phyloP scores from a whole-genome alignment of 1,140 invertebrate species.

The Copidosoma floridanum region DNA sequence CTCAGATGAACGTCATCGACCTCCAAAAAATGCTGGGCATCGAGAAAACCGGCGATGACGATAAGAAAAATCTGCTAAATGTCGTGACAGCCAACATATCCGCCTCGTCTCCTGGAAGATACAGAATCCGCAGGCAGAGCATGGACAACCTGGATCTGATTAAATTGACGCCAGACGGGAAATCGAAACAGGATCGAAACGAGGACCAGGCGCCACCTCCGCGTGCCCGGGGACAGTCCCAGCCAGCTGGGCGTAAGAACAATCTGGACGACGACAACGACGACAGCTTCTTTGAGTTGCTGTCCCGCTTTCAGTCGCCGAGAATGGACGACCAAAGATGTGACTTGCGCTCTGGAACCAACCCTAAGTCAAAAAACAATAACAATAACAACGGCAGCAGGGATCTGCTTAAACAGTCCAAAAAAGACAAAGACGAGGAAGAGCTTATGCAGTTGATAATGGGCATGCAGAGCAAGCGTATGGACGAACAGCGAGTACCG shows the following conservation, averaged over 20 bases:
- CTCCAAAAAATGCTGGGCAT: slow-evolving; percentile 80
- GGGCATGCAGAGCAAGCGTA: slow-evolving; percentile 85
- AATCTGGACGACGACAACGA: slow-evolving; percentile 61
- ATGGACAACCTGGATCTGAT: slow-evolving; percentile 96
- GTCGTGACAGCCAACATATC: slow-evolving; percentile 38
- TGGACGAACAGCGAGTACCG: slow-evolving; percentile 89
- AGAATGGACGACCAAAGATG: slow-evolving; percentile 97
- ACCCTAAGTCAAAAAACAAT: too few species aligned
- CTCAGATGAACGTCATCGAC: slow-evolving; percentile 90
- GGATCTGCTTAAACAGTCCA: slow-evolving; percentile 10
- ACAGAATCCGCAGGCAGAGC: slow-evolving; percentile 80
- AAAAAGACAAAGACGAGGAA: slow-evolving; percentile 44
- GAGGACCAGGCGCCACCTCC: slow-evolving; percentile 42
- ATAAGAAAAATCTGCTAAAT: slow-evolving; percentile 28
- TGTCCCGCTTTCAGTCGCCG: slow-evolving; percentile 90
- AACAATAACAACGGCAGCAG: slow-evolving; percentile 5
- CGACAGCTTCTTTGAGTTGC: slow-evolving; percentile 94
- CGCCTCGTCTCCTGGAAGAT: slow-evolving; percentile 51
- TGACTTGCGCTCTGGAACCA: slow-evolving; percentile 65
- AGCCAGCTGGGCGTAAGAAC: slow-evolving; percentile 47
- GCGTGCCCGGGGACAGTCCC: slow-evolving; percentile 45
- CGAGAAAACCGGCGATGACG: slow-evolving; percentile 48
- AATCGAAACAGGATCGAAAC: too few species aligned
- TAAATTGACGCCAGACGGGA: slow-evolving; percentile 84
- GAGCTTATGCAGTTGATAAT: slow-evolving; percentile 83